Conservation (phyloP, 1,140 invertebrate species). For the Propsilocerus akamusi region DNA sequence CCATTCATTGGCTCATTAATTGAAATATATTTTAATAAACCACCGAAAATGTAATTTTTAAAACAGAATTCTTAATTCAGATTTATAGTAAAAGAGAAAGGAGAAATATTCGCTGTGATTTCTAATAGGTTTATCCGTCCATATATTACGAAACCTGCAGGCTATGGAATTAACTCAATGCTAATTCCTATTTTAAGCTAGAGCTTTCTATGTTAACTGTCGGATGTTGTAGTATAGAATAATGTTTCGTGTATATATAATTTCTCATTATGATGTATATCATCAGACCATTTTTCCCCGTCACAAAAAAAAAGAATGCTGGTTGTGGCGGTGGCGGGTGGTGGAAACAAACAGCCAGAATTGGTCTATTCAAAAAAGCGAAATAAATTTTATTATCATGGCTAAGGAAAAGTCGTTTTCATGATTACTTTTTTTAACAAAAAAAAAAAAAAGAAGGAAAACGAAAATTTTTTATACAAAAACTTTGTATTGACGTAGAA, state of each 20-base stretch:
- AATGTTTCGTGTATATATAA: not conserved
- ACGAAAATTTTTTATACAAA: not conserved
- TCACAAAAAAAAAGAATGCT: no score
- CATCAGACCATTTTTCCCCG: no score
- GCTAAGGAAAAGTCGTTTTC: no score
- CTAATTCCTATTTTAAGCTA: not conserved
- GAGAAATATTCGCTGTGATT: not conserved
- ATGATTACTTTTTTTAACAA: not conserved
- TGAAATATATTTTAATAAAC: no score
- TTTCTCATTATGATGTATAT: no score
- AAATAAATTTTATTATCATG: constrained; percentile 2
- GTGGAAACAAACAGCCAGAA: no score
- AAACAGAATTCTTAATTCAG: not conserved
- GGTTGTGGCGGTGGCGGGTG: no score
- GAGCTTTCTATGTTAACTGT: not conserved
- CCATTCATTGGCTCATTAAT: no score
- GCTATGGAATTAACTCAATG: not conserved
- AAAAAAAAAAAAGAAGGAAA: not conserved
- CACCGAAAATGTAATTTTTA: no score
- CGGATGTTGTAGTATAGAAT: not conserved
- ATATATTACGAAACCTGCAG: not conserved
- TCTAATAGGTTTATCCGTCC: not conserved
- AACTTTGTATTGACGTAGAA: not conserved
- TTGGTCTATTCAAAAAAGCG: no score
- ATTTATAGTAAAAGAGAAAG: not conserved